Conservation (phyloP, 2,888 invertebrate genomes). For the Patella depressa region DNA sequence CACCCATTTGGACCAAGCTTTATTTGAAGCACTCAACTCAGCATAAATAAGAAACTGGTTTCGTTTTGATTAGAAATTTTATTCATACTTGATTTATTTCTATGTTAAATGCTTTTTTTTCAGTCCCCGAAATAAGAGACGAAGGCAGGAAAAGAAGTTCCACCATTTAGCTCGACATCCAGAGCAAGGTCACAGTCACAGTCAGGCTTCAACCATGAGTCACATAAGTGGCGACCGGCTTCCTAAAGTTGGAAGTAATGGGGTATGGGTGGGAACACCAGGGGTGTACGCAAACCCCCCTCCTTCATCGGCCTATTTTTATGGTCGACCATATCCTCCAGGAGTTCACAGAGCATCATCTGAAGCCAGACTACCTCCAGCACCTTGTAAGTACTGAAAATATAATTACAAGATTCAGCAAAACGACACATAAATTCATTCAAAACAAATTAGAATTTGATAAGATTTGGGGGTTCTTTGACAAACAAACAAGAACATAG, state of each 20-base stretch:
- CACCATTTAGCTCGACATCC: constrained; percentile 20
- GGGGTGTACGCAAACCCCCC: constrained; percentile 44
- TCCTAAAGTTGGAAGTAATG: constrained; percentile 51
- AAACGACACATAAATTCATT: too few relatives aligned
- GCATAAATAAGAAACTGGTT: too few relatives aligned
- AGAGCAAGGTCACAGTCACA: constrained; percentile 31
- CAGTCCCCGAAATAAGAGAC: constrained; percentile 27
- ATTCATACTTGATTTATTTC: too few relatives aligned
- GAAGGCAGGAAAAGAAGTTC: constrained; percentile 28
- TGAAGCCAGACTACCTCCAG: too few relatives aligned
- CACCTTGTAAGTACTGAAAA: too few relatives aligned
- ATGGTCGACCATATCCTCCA: constrained; percentile 24
- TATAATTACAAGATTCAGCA: too few relatives aligned
- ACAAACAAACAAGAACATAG: too few relatives aligned
- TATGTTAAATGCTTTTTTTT: neutral
- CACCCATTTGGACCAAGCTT: too few relatives aligned
- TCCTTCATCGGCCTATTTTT: constrained; percentile 45
- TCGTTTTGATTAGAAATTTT: too few relatives aligned
- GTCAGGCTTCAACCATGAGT: constrained; percentile 38
- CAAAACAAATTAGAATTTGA: too few relatives aligned
- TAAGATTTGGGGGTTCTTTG: too few relatives aligned
- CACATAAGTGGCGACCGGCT: constrained; percentile 23
- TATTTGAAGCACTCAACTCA: too few relatives aligned
- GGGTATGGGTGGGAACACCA: constrained; percentile 55
- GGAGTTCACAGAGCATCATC: neutral